A percentile compares a stretch with the other conserved stretches of the same genome.
phyloP scores from a whole-genome alignment of 2,113 vertebrate species.

The Anoura caudifer region DNA sequence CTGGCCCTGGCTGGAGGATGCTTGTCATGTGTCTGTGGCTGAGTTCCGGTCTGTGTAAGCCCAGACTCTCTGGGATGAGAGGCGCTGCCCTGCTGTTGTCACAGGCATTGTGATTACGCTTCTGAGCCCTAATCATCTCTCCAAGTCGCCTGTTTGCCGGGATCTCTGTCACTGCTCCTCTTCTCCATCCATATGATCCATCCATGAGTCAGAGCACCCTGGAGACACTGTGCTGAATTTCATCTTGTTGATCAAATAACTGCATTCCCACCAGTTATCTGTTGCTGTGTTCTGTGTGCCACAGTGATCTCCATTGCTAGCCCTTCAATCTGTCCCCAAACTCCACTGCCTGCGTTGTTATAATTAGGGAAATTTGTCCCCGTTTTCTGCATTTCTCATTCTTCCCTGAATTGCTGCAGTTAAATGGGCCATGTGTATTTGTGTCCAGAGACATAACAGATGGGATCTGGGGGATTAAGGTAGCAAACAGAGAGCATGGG shows the following conservation, averaged over 20 bases:
- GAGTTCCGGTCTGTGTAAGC: neutral
- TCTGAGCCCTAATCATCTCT: neutral
- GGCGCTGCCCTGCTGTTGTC: neutral
- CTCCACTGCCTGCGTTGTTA: neutral
- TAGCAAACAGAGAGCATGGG: constrained; percentile 50
- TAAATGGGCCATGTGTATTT: constrained; percentile 56
- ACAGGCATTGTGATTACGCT: neutral
- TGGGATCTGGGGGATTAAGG: constrained; percentile 60
- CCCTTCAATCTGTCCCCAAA: neutral
- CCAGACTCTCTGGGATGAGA: neutral
- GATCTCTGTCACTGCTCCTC: neutral
- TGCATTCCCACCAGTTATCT: neutral
- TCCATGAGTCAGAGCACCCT: neutral
- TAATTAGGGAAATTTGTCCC: neutral
- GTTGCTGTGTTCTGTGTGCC: neutral
- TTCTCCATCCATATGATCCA: neutral
- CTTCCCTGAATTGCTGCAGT: neutral
- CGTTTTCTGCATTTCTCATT: constrained; percentile 27
- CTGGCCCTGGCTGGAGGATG: neutral
- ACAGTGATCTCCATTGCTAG: neutral
- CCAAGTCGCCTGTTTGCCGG: neutral
- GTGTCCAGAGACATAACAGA: constrained; percentile 62
- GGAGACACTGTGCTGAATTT: neutral
- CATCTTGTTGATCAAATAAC: neutral
- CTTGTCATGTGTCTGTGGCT: neutral